Base-by-base conservation (phyloP, 2,113 vertebrate genomes). In the Dicentrarchus labrax region DNA sequence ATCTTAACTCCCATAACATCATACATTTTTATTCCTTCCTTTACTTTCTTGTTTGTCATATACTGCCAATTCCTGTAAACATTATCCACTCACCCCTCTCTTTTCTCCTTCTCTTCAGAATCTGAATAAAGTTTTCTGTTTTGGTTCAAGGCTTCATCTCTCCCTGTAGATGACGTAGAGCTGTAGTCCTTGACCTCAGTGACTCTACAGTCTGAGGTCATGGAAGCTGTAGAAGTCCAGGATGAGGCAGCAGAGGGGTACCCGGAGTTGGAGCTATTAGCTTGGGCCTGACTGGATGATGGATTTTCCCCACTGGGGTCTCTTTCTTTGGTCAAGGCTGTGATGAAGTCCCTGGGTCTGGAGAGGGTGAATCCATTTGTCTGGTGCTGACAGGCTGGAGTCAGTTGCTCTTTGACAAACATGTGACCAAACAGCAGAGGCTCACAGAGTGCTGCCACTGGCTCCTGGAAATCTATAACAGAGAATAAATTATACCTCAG, bases 381-480 rank as follows among this genome's bases (percentile, higher is more conserved):
- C 83, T 96, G 96, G 80, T 95, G 95, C n/a, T 92, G 89, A 50
- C 84, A 90, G 6, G 88, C 59, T 0, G 93, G 87, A 13, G 90
- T 91, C 36, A 89, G 79, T 70, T 94, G 91, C 62, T 96, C 96
- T 8, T 86, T 93, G 8, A 96, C 92, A n/a, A 96, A 67, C 6
- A 96, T 70, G 0, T 96, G 95, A 64, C 95, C 96, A 41, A 90
- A 95, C 4, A 90, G 75, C 78, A 86, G 92, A 60, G 92, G 89
- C 6, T 93, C 88, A 19, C 54, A 80, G 79, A 89, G 51, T 9
- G 30, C 11, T 16, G 24, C 5, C 24, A 21, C 67, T 5, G 82
- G 47, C 53, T 80, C 71, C 71, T 66, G 78, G 45, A 45, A 15
- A 48, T 91, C 94, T 94, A 47, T 17, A 88, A 79, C 7, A 56